A percentile compares a stretch with the other conserved stretches of the same genome.
These are phyloP conservation scores for Drosophila anomalipes DNA, from an alignment of 2,888 invertebrate genomes.

Conservation along the genomic window DNA sequence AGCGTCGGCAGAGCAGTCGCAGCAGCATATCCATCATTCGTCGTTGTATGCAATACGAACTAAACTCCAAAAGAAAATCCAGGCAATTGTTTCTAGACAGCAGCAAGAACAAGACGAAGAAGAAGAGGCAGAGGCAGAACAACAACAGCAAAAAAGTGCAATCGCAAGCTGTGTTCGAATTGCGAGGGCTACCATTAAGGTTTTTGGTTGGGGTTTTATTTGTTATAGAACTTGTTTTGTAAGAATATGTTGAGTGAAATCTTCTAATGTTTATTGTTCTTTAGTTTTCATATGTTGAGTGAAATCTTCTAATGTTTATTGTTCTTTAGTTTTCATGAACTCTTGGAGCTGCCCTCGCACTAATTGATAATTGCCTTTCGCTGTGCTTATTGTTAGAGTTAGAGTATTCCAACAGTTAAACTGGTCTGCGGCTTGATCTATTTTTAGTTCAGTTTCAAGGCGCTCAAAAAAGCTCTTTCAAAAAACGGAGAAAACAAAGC, in stretches of 20 bases:
- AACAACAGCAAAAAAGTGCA: conserved; percentile 32
- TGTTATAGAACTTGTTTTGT: no score
- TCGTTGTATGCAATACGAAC: conserved; percentile 57
- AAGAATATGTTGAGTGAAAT: no score
- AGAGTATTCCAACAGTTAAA: conserved; percentile 48
- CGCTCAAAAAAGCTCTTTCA: conserved; percentile 45
- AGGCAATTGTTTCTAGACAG: conserved; percentile 54
- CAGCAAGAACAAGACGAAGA: conserved; percentile 29
- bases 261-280: no score
- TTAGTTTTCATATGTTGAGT: no score
- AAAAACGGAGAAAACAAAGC: conserved; percentile 39
- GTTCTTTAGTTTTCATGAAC: background rate
- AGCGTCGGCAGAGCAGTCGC: conserved; percentile 23
- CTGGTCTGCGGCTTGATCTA: conserved; percentile 72
- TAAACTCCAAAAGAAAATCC: conserved; percentile 40
- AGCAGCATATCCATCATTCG: conserved; percentile 71
- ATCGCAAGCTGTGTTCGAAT: conserved; percentile 39
- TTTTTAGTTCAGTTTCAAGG: conserved; percentile 60
- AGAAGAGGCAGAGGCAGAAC: conserved; percentile 2
- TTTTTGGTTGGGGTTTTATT: background rate
- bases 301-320: no score
- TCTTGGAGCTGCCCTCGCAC: conserved; percentile 26
- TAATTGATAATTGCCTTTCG: conserved; percentile 41
- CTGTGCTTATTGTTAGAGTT: conserved; percentile 49
- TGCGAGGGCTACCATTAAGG: conserved; percentile 26